Conservation (phyloP, 53 echinoderm and acorn worm species). For the Arbacia lixula region DNA sequence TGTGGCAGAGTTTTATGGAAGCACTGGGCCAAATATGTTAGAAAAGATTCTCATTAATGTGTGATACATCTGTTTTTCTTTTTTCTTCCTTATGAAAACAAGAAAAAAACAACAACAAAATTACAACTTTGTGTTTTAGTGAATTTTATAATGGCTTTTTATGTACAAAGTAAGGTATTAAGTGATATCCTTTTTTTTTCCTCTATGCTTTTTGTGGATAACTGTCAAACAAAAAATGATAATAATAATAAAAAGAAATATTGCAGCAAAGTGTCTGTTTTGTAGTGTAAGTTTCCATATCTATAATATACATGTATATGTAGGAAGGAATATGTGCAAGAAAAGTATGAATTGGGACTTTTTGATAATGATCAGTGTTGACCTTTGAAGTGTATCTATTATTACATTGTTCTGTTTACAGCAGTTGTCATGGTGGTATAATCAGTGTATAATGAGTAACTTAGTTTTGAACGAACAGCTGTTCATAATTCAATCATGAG, state of each 20-base stretch:
- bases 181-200: conserved; percentile 11
- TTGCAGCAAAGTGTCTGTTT: conserved; percentile 44
- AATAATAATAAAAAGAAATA: conserved; percentile 18
- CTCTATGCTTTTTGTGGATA: conserved; percentile 36
- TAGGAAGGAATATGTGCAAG: conserved; percentile 58
- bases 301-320: conserved; percentile 59
- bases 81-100: conserved; percentile 8
- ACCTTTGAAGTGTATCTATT: conserved; percentile 39
- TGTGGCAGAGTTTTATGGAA: conserved; percentile 18
- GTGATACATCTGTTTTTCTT: conserved; percentile 31
- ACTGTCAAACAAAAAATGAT: conserved; percentile 16
- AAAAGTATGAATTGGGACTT: conserved; percentile 53
- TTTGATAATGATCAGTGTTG: conserved; percentile 55
- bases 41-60: conserved; percentile 21
- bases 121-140: conserved; percentile 38
- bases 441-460: conserved; percentile 39
- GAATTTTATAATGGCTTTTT: conserved; percentile 59
- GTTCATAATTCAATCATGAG: conserved; percentile 1
- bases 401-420: conserved; percentile 23
- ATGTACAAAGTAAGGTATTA: conserved; percentile 41
- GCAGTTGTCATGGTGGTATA: conserved; percentile 21
- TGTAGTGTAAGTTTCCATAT: conserved; percentile 56
- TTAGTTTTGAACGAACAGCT: background rate
- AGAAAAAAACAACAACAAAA: conserved; percentile 5
- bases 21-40: conserved; percentile 47